A percentile compares a stretch with the other conserved stretches of the same genome.
These are phyloP conservation scores for Glossosoma conforme DNA, from an alignment of 1,140 invertebrate species.

Conservation along the genomic window DNA sequence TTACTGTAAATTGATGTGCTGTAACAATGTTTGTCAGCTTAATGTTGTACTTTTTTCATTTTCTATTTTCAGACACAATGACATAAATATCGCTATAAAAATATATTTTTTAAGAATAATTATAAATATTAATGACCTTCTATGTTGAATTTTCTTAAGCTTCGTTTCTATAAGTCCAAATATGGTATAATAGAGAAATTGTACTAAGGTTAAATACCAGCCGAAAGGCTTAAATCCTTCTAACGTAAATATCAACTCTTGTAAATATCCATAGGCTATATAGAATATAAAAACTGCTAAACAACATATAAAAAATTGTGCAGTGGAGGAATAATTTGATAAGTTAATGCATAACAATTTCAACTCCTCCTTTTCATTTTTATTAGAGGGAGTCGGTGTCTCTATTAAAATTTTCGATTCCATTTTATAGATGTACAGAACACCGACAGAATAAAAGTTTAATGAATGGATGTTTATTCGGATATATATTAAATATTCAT, in stretches of 20 bases:
- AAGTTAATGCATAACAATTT: constrained; percentile 73
- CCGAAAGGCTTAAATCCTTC: constrained; percentile 86
- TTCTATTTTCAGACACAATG: too few relatives aligned
- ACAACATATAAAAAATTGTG: constrained; percentile 74
- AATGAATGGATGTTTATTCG: too few relatives aligned
- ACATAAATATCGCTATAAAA: too few relatives aligned
- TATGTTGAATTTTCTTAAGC: constrained; percentile 57
- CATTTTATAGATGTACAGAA: too few relatives aligned
- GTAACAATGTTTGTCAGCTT: too few relatives aligned
- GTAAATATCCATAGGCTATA: constrained; percentile 86
- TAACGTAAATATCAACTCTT: constrained; percentile 88
- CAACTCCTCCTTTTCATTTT: constrained; percentile 41
- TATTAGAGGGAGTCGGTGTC: too few relatives aligned
- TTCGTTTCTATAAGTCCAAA: constrained; percentile 76
- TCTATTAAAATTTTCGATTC: too few relatives aligned
- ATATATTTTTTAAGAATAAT: constrained; percentile 1
- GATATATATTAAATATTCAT: too few relatives aligned
- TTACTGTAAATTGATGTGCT: too few relatives aligned
- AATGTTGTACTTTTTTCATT: too few relatives aligned
- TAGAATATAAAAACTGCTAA: constrained; percentile 82
- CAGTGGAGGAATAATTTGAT: constrained; percentile 55
- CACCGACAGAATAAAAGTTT: too few relatives aligned
- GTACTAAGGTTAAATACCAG: constrained; percentile 88
- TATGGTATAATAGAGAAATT: constrained; percentile 81
- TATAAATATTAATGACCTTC: constrained; percentile 55